Percentiles rank a stretch among this genome's conserved stretches.
Conservation (phyloP, 2,113 vertebrate species). For the Cheirogaleus medius region DNA sequence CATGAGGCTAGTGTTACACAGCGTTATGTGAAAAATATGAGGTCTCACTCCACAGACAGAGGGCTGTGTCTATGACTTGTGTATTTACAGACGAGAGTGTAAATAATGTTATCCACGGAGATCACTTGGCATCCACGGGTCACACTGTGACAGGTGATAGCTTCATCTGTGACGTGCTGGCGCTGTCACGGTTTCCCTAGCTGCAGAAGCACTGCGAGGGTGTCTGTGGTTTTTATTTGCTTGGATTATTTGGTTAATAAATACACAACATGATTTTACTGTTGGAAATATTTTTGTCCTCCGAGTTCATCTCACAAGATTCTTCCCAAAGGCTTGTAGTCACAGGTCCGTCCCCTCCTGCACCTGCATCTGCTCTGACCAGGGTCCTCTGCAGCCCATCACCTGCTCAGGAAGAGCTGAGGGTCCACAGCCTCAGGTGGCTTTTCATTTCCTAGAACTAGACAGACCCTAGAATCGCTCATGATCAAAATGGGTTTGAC, state of each 20-base stretch:
- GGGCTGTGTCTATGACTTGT: background rate
- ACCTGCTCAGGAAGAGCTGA: background rate
- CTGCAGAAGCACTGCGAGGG: background rate
- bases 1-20: background rate
- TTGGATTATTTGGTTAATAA: background rate
- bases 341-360: background rate
- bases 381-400: too few species aligned
- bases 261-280: background rate
- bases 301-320: background rate
- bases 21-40: background rate
- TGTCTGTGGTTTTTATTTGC: background rate
- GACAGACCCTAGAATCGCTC: background rate
- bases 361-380: background rate
- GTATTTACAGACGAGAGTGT: background rate
- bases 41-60: background rate
- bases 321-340: background rate
- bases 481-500: background rate
- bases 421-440: background rate
- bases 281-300: background rate
- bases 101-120: background rate
- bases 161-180: background rate
- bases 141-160: background rate
- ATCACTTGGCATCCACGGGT: background rate
- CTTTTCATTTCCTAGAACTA: background rate
- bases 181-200: background rate